phyloP scores from a whole-genome alignment of 2,888 invertebrate species.

The Drosophila hamatofila region DNA sequence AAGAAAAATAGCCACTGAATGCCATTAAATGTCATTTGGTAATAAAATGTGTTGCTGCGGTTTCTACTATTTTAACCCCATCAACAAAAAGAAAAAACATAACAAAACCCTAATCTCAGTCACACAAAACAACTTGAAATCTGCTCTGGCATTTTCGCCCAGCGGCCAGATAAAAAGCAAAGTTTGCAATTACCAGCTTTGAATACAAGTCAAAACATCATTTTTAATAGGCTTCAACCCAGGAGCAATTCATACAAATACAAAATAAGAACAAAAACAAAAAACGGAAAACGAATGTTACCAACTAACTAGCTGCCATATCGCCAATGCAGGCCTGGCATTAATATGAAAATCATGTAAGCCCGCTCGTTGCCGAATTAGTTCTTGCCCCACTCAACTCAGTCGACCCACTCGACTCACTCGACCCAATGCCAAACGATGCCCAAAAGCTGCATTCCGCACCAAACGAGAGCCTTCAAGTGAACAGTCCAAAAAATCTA shows the following conservation, averaged over 20 bases:
- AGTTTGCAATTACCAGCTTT: conserved; percentile 33
- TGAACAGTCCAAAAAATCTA: conserved; percentile 26
- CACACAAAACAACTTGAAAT: conserved; percentile 28
- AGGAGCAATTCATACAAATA: conserved; percentile 34
- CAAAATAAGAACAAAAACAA: not conserved
- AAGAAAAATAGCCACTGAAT: conserved; percentile 6
- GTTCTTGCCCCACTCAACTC: conserved; percentile 20
- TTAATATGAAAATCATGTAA: conserved; percentile 60
- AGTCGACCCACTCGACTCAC: not conserved
- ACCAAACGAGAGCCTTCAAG: conserved; percentile 39
- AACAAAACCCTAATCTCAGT: conserved; percentile 33
- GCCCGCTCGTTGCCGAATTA: conserved; percentile 55
- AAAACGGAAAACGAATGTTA: conserved; percentile 21
- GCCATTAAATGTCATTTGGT: conserved; percentile 27
- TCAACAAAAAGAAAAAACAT: not conserved
- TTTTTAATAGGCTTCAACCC: conserved; percentile 43
- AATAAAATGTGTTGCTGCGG: conserved; percentile 20
- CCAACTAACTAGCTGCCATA: conserved; percentile 43
- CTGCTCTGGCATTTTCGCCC: conserved; percentile 38
- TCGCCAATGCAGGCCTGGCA: conserved; percentile 32
- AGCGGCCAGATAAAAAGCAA: conserved; percentile 43
- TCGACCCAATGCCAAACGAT: conserved; percentile 8
- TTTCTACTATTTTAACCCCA: conserved; percentile 16
- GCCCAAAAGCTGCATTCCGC: conserved; percentile 25
- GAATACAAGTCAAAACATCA: conserved; percentile 31